Conservation (phyloP, 1,140 invertebrate species). For the Bombus fervidus region DNA sequence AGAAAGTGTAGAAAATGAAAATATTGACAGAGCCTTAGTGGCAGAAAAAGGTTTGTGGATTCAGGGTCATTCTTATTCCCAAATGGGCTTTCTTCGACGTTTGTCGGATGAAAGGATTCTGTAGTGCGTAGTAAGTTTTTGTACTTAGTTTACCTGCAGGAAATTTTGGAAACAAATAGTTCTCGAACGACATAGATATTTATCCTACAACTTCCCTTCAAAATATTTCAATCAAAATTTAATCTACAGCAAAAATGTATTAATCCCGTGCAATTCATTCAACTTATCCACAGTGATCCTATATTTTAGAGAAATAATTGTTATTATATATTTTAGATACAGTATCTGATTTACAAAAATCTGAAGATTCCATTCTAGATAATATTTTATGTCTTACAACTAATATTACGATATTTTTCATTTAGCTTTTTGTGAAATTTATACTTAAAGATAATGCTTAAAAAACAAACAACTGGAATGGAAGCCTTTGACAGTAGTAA, state of each 20-base stretch:
- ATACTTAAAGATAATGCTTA: neutral
- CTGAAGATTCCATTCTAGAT: neutral
- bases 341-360: neutral
- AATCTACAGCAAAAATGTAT: too few species aligned
- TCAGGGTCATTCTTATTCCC: neutral
- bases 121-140: neutral
- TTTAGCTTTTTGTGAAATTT: neutral
- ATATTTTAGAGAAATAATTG: neutral
- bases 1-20: neutral
- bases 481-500: neutral
- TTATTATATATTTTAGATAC: too few species aligned
- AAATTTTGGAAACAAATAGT: neutral
- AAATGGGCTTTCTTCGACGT: neutral
- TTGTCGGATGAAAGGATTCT: neutral
- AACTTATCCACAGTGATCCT: neutral
- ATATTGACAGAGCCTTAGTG: neutral
- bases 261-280: too few species aligned
- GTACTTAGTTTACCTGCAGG: neutral
- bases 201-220: too few species aligned
- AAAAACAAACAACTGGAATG: neutral
- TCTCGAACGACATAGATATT: neutral
- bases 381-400: neutral
- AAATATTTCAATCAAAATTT: neutral
- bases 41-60: neutral
- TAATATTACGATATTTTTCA: neutral